phyloP scores from a whole-genome alignment of 2,797 vertebrate species.

The Odontamblyopus lacepedii region DNA sequence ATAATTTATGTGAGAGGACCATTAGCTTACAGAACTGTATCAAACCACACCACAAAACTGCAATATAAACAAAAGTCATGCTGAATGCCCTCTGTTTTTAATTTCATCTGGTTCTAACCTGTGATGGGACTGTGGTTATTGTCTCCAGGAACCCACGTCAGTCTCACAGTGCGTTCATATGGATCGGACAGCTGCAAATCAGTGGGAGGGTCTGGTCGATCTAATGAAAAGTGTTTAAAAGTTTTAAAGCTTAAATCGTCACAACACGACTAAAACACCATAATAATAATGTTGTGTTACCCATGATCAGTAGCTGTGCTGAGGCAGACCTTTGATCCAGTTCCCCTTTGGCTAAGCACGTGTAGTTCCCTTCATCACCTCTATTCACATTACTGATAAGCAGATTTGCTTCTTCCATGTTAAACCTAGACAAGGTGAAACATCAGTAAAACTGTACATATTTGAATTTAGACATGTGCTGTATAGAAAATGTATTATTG shows the following conservation, averaged over 20 bases:
- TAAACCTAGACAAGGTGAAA: slow-evolving; percentile 77
- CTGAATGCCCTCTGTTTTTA: not conserved
- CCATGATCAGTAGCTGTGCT: slow-evolving; percentile 90
- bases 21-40: not conserved
- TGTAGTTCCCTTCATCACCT: slow-evolving; percentile 91
- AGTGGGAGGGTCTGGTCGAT: slow-evolving; percentile 87
- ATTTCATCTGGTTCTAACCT: slow-evolving; percentile 69
- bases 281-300: slow-evolving; percentile 66
- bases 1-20: not conserved
- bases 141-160: slow-evolving; percentile 91
- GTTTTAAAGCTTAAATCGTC: not conserved
- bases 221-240: slow-evolving; percentile 60
- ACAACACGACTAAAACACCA: not conserved
- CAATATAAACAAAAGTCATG: not conserved
- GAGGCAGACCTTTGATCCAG: slow-evolving; percentile 90
- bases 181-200: slow-evolving; percentile 91
- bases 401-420: slow-evolving; percentile 90
- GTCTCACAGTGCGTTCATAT: slow-evolving; percentile 86
- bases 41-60: not conserved
- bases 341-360: slow-evolving; percentile 89
- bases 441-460: not conserved
- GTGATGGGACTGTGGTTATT: slow-evolving; percentile 94
- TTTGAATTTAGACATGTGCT: too few species aligned
- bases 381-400: slow-evolving; percentile 87
- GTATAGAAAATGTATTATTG: too few species aligned